Base-by-base conservation (phyloP, 2,888 invertebrate species). In the Harpalus rubripes region DNA sequence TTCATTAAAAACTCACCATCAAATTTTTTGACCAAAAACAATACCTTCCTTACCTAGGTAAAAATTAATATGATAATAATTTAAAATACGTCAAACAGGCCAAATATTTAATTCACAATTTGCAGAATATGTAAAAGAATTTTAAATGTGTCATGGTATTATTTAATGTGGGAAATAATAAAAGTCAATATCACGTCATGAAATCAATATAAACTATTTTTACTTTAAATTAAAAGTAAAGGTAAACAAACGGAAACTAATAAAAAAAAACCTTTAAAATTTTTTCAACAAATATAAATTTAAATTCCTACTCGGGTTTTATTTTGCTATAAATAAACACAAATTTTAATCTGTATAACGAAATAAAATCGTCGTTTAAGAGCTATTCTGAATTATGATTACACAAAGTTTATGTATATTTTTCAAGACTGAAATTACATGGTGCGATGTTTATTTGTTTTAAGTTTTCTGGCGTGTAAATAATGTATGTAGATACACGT, bases 401-500 rank as follows among this genome's bases (percentile, higher is more conserved):
- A 22, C 22, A 22, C 22, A 63, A 63, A 10, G 12, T 63, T 22
- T 18, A 12, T 22, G 63, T 26, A 63, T 22, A 63, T 22, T 22
- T 26, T 63, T 63, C 63, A 61, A 22, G 22, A 61, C 18, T 61
- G 61, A 61, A 61, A 61, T 22, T 61, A 7, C 61, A 61, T 2
- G 61, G 61, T 61, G 8, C 26, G 26, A 63, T 63, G 63, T 63
- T 63, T 63, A 63, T 63, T 63, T 63, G 26, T 63, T 22, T 61
- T 22, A 16, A 63, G 26, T 63, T 68, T 68, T 39, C 39, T 15
- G 7, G 41, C 15, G 39, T 41, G 16, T 68, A 68, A 68, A 41
- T 68, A n/a, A 39, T 68, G 68, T 68, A 39, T 68, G 68, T 68
- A 39, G 39, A 0, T 41, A 15, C 15, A 10, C 32, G 41, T 39